These are phyloP conservation scores for Melinaea menophilus DNA, from an alignment of 2,888 invertebrate species.

Conservation along the genomic window DNA sequence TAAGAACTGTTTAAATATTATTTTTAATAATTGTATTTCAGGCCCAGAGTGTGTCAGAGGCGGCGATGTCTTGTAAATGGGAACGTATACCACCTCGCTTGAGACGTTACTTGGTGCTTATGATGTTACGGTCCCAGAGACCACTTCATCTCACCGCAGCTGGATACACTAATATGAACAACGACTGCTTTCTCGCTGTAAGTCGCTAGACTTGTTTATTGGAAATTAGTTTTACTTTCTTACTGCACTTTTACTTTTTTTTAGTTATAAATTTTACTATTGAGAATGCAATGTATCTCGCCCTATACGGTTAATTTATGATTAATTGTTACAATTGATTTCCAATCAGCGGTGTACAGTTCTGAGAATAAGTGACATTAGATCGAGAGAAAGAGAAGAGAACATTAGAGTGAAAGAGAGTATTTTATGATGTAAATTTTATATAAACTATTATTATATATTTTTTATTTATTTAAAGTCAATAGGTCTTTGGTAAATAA, in stretches of 20 bases:
- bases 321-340: slow-evolving; percentile 26
- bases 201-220: slow-evolving; percentile 1
- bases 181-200: slow-evolving; percentile 67
- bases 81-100: slow-evolving; percentile 55
- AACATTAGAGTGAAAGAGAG: too few species aligned
- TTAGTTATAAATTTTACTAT: slow-evolving; percentile 12
- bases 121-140: slow-evolving; percentile 66
- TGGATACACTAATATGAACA: slow-evolving; percentile 68
- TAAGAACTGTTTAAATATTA: too few species aligned
- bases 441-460: too few species aligned
- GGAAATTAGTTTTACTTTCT: slow-evolving; percentile 2
- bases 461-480: too few species aligned
- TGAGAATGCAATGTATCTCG: neutral
- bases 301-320: slow-evolving; percentile 7
- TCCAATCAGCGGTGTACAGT: slow-evolving; percentile 16
- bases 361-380: neutral
- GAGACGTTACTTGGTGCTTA: slow-evolving; percentile 50
- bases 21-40: slow-evolving; percentile 26
- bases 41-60: slow-evolving; percentile 58
- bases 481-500: too few species aligned
- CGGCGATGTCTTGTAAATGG: slow-evolving; percentile 62
- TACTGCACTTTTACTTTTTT: slow-evolving; percentile 15
- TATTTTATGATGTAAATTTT: too few species aligned
- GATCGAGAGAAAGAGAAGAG: too few species aligned
- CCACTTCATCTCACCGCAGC: slow-evolving; percentile 67